A percentile compares a stretch with the other conserved stretches of the same genome.
Evolutionary conservation across 2,888 invertebrate genomes (phyloP).

Genomic region (Tromatobia lineatoria): DNA sequence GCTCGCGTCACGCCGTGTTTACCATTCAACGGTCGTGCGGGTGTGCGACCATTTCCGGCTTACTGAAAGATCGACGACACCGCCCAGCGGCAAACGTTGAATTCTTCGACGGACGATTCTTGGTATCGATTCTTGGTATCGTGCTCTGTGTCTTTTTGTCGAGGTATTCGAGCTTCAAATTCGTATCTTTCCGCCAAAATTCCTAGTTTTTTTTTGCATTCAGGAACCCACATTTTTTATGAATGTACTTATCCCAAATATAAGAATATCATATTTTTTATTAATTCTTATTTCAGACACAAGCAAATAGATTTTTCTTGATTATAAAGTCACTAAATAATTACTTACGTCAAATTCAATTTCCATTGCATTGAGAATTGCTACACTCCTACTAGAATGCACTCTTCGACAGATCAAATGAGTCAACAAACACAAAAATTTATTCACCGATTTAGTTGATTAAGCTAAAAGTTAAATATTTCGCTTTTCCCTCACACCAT

Average conservation of each 20-base stretch:
- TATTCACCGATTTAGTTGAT: too few relatives aligned
- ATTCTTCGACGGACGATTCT: slow-evolving; percentile 64
- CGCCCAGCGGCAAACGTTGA: slow-evolving; percentile 20
- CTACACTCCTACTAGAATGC: too few relatives aligned
- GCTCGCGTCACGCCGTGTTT: slow-evolving; percentile 52
- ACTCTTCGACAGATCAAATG: too few relatives aligned
- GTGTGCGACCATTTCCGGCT: slow-evolving; percentile 70
- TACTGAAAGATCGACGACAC: slow-evolving; percentile 65
- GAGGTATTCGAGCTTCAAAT: slow-evolving; percentile 4
- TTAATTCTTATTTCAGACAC: not conserved
- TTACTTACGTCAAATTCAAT: too few relatives aligned
- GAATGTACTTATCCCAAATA: too few relatives aligned
- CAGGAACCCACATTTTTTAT: not conserved
- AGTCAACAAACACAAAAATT: too few relatives aligned
- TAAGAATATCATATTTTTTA: not conserved
- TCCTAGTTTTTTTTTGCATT: not conserved
- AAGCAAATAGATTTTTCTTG: too few relatives aligned
- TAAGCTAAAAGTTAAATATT: too few relatives aligned
- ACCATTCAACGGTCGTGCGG: slow-evolving; percentile 69
- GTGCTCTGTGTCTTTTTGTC: not conserved
- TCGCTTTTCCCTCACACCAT: too few relatives aligned
- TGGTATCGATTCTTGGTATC: slow-evolving; percentile 57
- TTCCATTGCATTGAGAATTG: too few relatives aligned
- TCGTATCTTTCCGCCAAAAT: not conserved
- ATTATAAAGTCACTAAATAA: too few relatives aligned